A percentile compares a stretch with the other conserved stretches of the same genome.
Evolutionary conservation across 2,888 invertebrate genomes (phyloP).

Genomic region (Cephalotes varians): DNA sequence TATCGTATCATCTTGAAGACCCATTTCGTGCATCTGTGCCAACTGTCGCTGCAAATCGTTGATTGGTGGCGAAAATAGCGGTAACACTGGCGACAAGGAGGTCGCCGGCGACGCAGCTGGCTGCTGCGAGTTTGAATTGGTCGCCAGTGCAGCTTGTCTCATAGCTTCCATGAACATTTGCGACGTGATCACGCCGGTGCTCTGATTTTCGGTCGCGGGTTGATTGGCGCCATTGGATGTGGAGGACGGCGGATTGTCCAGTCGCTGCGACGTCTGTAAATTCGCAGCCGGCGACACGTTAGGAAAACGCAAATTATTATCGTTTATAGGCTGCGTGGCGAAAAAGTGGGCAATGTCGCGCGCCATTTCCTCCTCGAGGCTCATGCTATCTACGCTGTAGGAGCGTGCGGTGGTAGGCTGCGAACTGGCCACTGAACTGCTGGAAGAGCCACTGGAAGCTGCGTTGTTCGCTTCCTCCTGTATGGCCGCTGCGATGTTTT

Average conservation of each 20-base stretch:
- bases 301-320: conserved; percentile 16
- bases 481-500: conserved; percentile 89
- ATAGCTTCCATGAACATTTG: conserved; percentile 94
- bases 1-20: conserved; percentile 93
- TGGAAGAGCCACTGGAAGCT: conserved; percentile 72
- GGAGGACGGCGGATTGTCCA: conserved; percentile 73
- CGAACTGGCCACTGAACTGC: conserved; percentile 74
- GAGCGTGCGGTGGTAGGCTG: conserved; percentile 85
- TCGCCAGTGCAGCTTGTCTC: conserved; percentile 88
- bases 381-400: conserved; percentile 87
- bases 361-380: conserved; percentile 88
- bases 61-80: conserved; percentile 72
- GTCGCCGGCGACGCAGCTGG: conserved; percentile 65
- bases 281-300: conserved; percentile 66
- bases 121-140: conserved; percentile 55
- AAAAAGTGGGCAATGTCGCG: conserved; percentile 86
- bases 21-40: conserved; percentile 96
- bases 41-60: conserved; percentile 87
- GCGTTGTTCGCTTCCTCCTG: conserved; percentile 84
- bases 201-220: conserved; percentile 71
- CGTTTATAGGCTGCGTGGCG: conserved; percentile 81
- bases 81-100: conserved; percentile 72
- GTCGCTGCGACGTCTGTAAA: conserved; percentile 9
- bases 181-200: conserved; percentile 88
- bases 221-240: conserved; percentile 89